phyloP scores from a whole-genome alignment of 2,888 invertebrate species.

The Dusona sp. region DNA sequence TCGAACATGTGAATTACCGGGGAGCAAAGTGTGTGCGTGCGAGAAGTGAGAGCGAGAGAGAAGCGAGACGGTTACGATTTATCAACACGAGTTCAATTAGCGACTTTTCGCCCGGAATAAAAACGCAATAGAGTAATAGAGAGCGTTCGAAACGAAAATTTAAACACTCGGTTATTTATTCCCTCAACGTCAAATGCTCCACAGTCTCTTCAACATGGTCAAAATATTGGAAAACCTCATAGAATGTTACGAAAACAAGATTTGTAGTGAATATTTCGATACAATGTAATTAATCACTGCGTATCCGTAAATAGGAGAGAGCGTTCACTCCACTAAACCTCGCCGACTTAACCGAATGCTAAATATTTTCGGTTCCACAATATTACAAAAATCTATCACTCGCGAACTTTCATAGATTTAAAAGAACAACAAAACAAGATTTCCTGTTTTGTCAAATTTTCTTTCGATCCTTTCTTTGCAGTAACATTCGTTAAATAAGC shows the following conservation, averaged over 20 bases:
- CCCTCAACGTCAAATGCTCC: background rate
- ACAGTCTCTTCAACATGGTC: background rate
- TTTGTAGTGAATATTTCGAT: background rate
- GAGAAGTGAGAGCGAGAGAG: constrained; percentile 26
- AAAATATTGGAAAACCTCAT: background rate
- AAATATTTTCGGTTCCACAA: background rate
- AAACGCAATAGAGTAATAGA: constrained; percentile 13
- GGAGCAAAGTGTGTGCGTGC: constrained; percentile 15
- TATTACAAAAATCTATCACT: constrained; percentile 31
- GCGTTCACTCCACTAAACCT: background rate
- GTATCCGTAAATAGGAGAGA: no score
- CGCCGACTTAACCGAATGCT: constrained; percentile 8
- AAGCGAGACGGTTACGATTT: constrained; percentile 42
- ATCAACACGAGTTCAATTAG: constrained; percentile 60
- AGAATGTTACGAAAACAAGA: background rate
- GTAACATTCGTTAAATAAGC: background rate
- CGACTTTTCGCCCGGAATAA: constrained; percentile 36
- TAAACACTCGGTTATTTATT: background rate
- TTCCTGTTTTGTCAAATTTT: background rate
- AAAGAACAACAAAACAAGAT: constrained; percentile 14
- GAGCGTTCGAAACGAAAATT: background rate
- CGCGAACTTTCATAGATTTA: constrained; percentile 26
- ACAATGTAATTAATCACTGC: background rate
- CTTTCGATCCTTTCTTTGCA: background rate
- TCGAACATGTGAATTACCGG: constrained; percentile 65